Base-by-base conservation (phyloP, 2,888 invertebrate genomes). In the Mycalesis mineus region DNA sequence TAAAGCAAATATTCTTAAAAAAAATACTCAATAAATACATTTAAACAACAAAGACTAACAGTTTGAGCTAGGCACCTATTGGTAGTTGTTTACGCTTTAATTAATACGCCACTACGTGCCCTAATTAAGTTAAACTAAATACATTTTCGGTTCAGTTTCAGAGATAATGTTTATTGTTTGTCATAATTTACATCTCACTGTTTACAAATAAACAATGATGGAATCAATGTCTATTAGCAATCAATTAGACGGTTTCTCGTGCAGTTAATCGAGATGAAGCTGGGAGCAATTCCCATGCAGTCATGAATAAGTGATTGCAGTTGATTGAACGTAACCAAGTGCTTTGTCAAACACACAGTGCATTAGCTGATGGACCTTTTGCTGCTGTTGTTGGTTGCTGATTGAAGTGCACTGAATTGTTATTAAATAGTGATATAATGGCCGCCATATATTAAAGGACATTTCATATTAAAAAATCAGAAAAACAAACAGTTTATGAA, bases 301-400 rank as follows among this genome's bases (percentile, higher is more conserved):
- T 52, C 62, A 63, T 66, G 65, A 66, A 66, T 66, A 66, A 66
- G 64, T 59, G 64, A 65, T 66, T 55, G 57, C 62, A 64, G 62
- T 64, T 66, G 66, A 68, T 67, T 67, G 64, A 64, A 60, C 61
- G 64, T 56, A 62, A 63, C 65, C 63, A 63, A 69, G 63, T 55
- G 61, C 67, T 65, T 67, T 65, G 67, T 65, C 65, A 65, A 59
- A 62, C 62, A 63, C 13, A 45, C 28, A 33, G 49, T 61, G 48
- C 58, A 62, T 61, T 51, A 59, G 58, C 60, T 58, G 58, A 64
- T 58, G 64, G 54, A 41, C 40, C 31, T 52, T 41, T 52, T 42
- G 41, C 59, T 44, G 47, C 47, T 57, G 57, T 61, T 48, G 42
- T 44, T 40, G 14, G 42, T 39, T 57, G 40, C 47, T 60, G n/a